A percentile compares a stretch with the other conserved stretches of the same genome.
Evolutionary conservation across 92 coral and sea anemone genomes (phyloP).

Genomic region (Actinernus sp.): DNA sequence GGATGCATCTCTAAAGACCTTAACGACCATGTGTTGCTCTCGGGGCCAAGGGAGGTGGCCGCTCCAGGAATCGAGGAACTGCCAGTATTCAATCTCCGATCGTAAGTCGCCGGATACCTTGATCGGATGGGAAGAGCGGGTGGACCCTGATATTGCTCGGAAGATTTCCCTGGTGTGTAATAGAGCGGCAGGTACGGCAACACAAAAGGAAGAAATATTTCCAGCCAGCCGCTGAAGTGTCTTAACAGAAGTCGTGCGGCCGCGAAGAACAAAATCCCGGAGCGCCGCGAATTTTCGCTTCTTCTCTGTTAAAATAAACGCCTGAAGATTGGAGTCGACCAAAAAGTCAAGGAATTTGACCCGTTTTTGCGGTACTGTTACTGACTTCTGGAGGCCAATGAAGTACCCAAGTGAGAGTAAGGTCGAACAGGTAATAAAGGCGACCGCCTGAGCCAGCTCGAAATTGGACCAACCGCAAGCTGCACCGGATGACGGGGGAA

Average conservation of each 20-base stretch:
- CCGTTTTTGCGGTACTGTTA: too few relatives aligned
- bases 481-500: too few relatives aligned
- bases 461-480: too few relatives aligned
- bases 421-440: too few relatives aligned
- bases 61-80: background rate
- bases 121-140: background rate
- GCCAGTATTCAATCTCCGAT: background rate
- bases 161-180: background rate
- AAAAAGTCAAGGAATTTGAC: too few relatives aligned
- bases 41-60: background rate
- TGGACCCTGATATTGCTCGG: background rate
- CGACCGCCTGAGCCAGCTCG: too few relatives aligned
- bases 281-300: background rate
- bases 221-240: background rate
- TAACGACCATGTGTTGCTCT: background rate
- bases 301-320: background rate
- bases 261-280: background rate
- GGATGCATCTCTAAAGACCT: slow-evolving; percentile 1
- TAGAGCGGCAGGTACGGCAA: slow-evolving; percentile 1
- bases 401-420: too few relatives aligned
- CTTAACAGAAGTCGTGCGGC: background rate
- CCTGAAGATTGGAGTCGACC: too few relatives aligned
- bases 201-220: background rate
- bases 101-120: background rate
- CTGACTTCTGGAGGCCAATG: too few relatives aligned